Conservation (phyloP, 2,797 vertebrate species). For the Typhlichthys subterraneus region DNA sequence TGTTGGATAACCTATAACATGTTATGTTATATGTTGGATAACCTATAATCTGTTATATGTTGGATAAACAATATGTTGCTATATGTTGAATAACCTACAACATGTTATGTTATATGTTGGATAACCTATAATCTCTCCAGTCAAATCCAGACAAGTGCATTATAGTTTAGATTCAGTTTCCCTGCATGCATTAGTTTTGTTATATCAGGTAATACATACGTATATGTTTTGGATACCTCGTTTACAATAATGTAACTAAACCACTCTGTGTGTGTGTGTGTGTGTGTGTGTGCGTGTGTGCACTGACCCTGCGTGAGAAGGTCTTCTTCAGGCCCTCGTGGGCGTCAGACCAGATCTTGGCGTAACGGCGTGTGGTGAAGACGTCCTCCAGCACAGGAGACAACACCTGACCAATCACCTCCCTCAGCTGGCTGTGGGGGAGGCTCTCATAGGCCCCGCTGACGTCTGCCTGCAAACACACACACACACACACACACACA, state of each 20-base stretch:
- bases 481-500: background rate
- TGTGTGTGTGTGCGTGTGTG: background rate
- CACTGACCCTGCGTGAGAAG: conserved; percentile 72
- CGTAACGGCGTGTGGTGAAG: conserved; percentile 83
- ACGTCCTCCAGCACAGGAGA: conserved; percentile 66
- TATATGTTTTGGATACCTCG: too few species aligned
- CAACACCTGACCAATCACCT: conserved; percentile 80
- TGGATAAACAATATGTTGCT: too few species aligned
- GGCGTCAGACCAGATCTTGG: conserved; percentile 76
- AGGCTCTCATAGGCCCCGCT: conserved; percentile 89
- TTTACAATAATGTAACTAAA: background rate
- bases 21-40: too few species aligned
- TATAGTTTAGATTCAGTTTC: too few species aligned
- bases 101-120: too few species aligned
- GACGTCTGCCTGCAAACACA: conserved; percentile 82
- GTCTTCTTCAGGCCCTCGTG: conserved; percentile 75
- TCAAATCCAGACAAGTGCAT: too few species aligned
- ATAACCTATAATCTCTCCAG: too few species aligned
- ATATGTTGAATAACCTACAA: too few species aligned
- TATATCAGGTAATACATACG: background rate
- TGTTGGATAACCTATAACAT: too few species aligned
- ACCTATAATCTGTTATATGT: too few species aligned
- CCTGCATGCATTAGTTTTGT: background rate
- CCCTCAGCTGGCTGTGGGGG: conserved; percentile 85
- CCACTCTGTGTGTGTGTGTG: background rate